A percentile compares a stretch with the other conserved stretches of the same genome.
phyloP scores from a whole-genome alignment of 35 echinoderm and acorn worm genomes.

The Apostichopus parvimensis region DNA sequence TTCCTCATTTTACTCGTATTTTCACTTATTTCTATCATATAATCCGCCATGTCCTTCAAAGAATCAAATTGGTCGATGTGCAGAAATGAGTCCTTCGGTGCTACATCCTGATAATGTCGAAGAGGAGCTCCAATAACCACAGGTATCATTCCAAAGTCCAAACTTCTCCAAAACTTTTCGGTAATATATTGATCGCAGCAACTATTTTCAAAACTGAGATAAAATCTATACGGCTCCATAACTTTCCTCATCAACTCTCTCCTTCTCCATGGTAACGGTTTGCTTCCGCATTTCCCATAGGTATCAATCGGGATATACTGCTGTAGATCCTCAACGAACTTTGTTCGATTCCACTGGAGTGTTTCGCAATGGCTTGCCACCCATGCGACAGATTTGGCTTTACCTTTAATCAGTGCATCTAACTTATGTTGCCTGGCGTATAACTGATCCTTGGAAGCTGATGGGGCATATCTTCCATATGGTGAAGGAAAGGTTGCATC shows the following conservation, averaged over 20 bases:
- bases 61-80: conserved; percentile 52
- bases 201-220: conserved; percentile 54
- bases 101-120: conserved; percentile 20
- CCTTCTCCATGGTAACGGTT: conserved; percentile 33
- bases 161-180: conserved; percentile 52
- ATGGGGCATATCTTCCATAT: conserved; percentile 29
- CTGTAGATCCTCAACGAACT: conserved; percentile 33
- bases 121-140: conserved; percentile 48
- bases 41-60: conserved; percentile 33
- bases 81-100: conserved; percentile 37
- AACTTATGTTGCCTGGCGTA: background rate
- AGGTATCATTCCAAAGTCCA: conserved; percentile 52
- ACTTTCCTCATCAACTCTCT: conserved; percentile 20
- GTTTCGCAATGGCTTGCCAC: conserved; percentile 51
- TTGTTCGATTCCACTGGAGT: conserved; percentile 31
- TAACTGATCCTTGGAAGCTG: background rate
- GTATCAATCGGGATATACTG: conserved; percentile 44
- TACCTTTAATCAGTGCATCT: conserved; percentile 23
- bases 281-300: conserved; percentile 42
- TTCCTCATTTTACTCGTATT: conserved; percentile 26
- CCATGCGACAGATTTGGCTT: conserved; percentile 35
- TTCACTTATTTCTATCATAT: conserved; percentile 7
- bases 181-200: conserved; percentile 48
- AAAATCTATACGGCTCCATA: conserved; percentile 47
- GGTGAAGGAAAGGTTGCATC: conserved; percentile 33